Conservation (phyloP, 2,888 invertebrate species). For the Caenorhabditis sp. region DNA sequence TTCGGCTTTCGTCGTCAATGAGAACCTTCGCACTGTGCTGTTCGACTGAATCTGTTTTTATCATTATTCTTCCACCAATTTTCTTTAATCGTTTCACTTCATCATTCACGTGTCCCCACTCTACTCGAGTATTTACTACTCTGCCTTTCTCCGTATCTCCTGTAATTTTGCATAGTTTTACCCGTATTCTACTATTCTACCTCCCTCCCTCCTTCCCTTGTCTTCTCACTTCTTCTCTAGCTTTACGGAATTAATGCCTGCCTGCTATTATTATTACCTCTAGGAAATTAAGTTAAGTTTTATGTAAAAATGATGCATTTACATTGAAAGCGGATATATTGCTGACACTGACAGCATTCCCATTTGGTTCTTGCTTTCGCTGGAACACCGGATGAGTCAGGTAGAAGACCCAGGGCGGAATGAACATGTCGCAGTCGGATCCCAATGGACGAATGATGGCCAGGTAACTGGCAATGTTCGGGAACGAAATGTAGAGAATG, state of each 20-base stretch:
- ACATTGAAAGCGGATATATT: background rate
- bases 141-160: no score
- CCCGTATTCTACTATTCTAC: no score
- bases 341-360: background rate
- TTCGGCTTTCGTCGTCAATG: constrained; percentile 6
- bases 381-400: constrained; percentile 30
- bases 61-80: no score
- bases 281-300: no score
- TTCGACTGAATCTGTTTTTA: constrained; percentile 16
- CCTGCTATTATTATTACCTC: no score
- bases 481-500: background rate
- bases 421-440: constrained; percentile 30
- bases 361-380: background rate
- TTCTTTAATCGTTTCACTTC: no score
- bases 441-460: constrained; percentile 18
- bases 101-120: no score
- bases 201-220: no score
- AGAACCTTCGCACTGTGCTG: constrained; percentile 8
- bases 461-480: constrained; percentile 6
- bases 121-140: no score
- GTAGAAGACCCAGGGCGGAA: constrained; percentile 36
- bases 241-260: no score
- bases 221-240: background rate
- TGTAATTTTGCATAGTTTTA: no score
- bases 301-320: background rate